Conservation (phyloP, 2,888 invertebrate species). For the Coronaproctus castanopsis region DNA sequence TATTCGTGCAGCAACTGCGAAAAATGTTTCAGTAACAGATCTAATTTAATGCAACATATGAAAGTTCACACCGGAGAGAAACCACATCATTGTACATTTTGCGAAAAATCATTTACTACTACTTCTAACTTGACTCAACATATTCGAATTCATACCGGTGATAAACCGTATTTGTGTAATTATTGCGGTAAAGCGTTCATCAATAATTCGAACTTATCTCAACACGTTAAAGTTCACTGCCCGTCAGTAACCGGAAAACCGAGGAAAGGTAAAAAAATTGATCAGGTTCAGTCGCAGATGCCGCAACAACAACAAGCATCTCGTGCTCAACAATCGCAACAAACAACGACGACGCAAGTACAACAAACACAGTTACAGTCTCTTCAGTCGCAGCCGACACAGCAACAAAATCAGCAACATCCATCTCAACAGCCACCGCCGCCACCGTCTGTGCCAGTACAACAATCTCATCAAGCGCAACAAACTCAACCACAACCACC, state of each 20-base stretch:
- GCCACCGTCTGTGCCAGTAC: background rate
- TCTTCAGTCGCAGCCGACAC: background rate
- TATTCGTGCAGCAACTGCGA: constrained; percentile 2
- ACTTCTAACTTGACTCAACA: constrained; percentile 19
- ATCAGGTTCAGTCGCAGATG: background rate
- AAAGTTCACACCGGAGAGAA: constrained; percentile 6
- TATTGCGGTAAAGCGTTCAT: constrained; percentile 5
- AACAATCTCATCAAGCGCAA: background rate
- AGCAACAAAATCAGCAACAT: background rate
- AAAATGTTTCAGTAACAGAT: constrained; percentile 2
- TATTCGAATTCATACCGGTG: constrained; percentile 17
- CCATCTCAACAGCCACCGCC: background rate
- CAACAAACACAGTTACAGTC: background rate
- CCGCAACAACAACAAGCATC: background rate
- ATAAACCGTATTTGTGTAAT: constrained; percentile 1
- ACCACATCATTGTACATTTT: constrained; percentile 8
- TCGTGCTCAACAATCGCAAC: background rate
- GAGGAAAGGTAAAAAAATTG: background rate
- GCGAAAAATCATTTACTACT: constrained; percentile 18
- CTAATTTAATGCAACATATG: constrained; percentile 7
- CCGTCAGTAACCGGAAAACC: background rate
- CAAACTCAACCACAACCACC: background rate
- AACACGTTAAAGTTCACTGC: constrained; percentile 9
- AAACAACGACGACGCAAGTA: background rate
- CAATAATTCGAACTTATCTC: constrained; percentile 6